These are phyloP conservation scores for Ormyrus pomaceus DNA, from an alignment of 2,888 invertebrate genomes.

Conservation along the genomic window DNA sequence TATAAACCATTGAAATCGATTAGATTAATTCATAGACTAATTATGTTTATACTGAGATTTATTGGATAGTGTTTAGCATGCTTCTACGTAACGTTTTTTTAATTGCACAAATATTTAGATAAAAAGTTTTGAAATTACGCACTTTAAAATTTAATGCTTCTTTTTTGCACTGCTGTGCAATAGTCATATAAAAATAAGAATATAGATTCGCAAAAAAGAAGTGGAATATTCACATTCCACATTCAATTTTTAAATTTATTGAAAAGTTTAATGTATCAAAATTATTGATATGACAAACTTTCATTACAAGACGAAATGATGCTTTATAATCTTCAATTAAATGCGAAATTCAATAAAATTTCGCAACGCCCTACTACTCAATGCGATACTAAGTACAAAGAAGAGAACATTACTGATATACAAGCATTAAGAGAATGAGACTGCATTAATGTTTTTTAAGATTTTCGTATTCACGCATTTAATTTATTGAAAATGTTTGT, in stretches of 20 bases:
- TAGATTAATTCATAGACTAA: constrained; percentile 41
- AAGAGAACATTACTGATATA: constrained; percentile 5
- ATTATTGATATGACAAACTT: constrained; percentile 15
- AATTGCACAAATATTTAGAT: constrained; percentile 43
- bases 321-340: constrained; percentile 32
- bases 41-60: constrained; percentile 29
- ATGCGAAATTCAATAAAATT: constrained; percentile 26
- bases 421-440: constrained; percentile 51
- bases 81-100: constrained; percentile 23
- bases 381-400: constrained; percentile 44
- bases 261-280: constrained; percentile 32
- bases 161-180: constrained; percentile 41
- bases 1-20: constrained; percentile 42
- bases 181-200: constrained; percentile 26
- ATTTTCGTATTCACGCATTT: constrained; percentile 43
- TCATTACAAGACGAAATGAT: constrained; percentile 6
- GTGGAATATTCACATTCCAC: constrained; percentile 42
- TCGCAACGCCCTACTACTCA: constrained; percentile 18
- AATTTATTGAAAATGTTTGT: constrained; percentile 52
- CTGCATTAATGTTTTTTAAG: constrained; percentile 52
- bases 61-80: constrained; percentile 45
- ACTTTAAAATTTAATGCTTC: constrained; percentile 48
- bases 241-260: constrained; percentile 37
- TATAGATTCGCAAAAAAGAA: constrained; percentile 48
- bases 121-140: constrained; percentile 39